Conservation (phyloP, 2,797 vertebrate species). For the Lagorchestes hirsutus region DNA sequence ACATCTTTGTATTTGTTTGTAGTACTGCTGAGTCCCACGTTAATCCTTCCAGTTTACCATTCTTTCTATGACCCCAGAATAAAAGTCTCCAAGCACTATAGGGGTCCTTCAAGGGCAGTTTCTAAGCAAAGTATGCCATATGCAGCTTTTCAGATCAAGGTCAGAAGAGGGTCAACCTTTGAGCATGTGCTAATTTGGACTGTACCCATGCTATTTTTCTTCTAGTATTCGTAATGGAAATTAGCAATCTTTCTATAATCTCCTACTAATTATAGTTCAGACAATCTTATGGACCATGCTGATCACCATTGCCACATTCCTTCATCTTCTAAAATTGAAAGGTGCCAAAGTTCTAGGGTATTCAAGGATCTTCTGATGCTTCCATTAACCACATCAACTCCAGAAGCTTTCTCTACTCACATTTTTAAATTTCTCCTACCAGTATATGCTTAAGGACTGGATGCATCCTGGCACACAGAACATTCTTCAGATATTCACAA, state of each 20-base stretch:
- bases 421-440: neutral
- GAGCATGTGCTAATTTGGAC: conserved; percentile 25
- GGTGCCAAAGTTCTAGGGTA: neutral
- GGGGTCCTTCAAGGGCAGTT: neutral
- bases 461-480: neutral
- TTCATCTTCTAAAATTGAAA: neutral
- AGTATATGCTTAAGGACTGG: neutral
- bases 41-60: neutral
- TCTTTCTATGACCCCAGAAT: neutral
- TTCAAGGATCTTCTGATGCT: neutral
- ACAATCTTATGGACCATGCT: neutral
- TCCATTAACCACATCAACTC: neutral
- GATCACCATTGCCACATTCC: neutral
- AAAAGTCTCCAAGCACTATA: neutral
- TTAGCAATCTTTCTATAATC: conserved; percentile 32
- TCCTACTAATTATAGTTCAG: conserved; percentile 21
- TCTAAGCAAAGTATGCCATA: neutral
- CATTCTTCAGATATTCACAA: neutral
- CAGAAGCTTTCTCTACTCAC: neutral
- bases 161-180: neutral
- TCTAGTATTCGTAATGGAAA: conserved; percentile 41
- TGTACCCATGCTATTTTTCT: conserved; percentile 36
- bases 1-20: neutral
- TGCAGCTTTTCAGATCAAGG: neutral
- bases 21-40: neutral